These are phyloP conservation scores for Brachionichthys hirsutus DNA, from an alignment of 2,113 vertebrate species.

Conservation along the genomic window DNA sequence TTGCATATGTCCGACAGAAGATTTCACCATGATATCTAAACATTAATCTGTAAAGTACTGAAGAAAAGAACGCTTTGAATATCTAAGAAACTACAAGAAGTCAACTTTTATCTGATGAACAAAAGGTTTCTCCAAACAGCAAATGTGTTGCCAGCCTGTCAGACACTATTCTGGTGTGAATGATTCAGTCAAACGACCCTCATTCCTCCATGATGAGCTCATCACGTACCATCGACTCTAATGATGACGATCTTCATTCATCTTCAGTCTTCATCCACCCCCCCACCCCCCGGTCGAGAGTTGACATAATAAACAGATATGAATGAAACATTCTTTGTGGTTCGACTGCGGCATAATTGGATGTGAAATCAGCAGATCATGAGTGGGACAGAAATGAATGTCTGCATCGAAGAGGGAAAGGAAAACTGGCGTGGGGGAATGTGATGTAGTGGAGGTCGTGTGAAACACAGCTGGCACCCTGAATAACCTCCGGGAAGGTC, in stretches of 20 bases:
- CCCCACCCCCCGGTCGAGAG: conserved; percentile 28
- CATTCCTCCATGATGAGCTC: conserved; percentile 55
- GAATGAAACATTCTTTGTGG: conserved; percentile 26
- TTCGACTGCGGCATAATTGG: conserved; percentile 31
- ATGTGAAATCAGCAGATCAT: conserved; percentile 34
- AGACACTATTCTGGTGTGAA: conserved; percentile 12
- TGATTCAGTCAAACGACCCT: conserved; percentile 44
- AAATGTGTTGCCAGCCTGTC: neutral
- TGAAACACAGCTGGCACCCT: conserved; percentile 70
- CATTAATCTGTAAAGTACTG: too few relatives aligned
- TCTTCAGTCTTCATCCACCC: conserved; percentile 60
- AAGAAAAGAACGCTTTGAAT: too few relatives aligned
- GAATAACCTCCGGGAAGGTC: conserved; percentile 64
- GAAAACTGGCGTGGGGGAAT: conserved; percentile 54
- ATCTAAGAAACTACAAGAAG: too few relatives aligned
- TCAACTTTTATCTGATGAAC: neutral
- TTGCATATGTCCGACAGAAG: too few relatives aligned
- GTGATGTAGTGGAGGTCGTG: conserved; percentile 69
- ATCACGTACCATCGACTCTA: conserved; percentile 40
- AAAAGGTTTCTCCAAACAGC: too few relatives aligned
- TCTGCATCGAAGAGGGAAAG: conserved; percentile 1
- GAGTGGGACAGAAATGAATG: conserved; percentile 32
- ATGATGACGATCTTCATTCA: conserved; percentile 69
- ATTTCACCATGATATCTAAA: too few relatives aligned
- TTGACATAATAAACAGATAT: conserved; percentile 58